These are phyloP conservation scores for Salvelinus alpinus DNA, from an alignment of 2,113 vertebrate species.

Conservation along the genomic window DNA sequence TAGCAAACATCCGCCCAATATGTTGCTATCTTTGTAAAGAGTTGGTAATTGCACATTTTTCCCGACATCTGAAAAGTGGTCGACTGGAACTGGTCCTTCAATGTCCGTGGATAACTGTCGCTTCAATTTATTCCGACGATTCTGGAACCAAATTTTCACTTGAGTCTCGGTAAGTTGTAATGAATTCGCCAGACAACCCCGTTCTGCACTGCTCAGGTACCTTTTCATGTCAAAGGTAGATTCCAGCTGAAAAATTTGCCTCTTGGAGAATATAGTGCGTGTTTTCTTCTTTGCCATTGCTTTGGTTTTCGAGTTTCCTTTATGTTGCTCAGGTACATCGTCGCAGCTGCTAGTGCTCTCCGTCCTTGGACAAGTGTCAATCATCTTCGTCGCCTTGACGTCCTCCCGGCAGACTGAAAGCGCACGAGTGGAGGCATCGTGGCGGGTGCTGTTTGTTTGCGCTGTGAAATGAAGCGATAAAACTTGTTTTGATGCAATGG, in stretches of 20 bases:
- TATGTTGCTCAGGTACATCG: slow-evolving; percentile 39
- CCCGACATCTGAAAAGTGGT: slow-evolving; percentile 53
- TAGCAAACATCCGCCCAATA: slow-evolving; percentile 76
- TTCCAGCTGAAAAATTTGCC: slow-evolving; percentile 85
- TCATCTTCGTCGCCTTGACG: slow-evolving; percentile 33
- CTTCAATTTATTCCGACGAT: slow-evolving; percentile 82
- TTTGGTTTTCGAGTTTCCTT: slow-evolving; percentile 51
- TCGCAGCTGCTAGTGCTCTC: slow-evolving; percentile 48
- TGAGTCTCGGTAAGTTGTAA: slow-evolving; percentile 81
- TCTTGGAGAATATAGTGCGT: slow-evolving; percentile 85
- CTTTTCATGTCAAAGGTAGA: slow-evolving; percentile 83
- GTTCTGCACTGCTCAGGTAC: slow-evolving; percentile 84
- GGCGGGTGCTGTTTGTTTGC: slow-evolving; percentile 30
- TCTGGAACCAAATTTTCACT: slow-evolving; percentile 84
- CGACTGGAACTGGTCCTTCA: slow-evolving; percentile 61
- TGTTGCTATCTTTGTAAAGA: slow-evolving; percentile 75
- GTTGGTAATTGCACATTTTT: slow-evolving; percentile 70
- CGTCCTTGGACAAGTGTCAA: slow-evolving; percentile 41
- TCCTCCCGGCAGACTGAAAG: slow-evolving; percentile 37
- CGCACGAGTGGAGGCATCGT: slow-evolving; percentile 15
- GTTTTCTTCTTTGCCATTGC: slow-evolving; percentile 79
- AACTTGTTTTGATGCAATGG: slow-evolving; percentile 29
- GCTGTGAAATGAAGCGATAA: slow-evolving; percentile 59
- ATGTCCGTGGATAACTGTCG: slow-evolving; percentile 78
- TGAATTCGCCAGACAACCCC: slow-evolving; percentile 76